phyloP scores from a whole-genome alignment of 92 coral and sea anemone species.

The Porites rus region DNA sequence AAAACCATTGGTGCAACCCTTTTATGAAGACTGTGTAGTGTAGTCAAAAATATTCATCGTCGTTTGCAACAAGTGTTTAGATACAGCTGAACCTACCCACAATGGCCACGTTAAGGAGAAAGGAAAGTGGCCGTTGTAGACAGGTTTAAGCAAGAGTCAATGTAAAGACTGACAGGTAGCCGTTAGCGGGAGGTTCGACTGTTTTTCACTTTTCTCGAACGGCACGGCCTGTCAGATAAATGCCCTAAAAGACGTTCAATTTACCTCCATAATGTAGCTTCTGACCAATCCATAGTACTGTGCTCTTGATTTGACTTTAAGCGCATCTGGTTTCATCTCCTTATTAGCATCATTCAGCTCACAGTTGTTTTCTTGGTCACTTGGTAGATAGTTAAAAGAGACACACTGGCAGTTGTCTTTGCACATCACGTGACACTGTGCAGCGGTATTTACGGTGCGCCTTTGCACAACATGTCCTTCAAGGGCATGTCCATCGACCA shows the following conservation, averaged over 20 bases:
- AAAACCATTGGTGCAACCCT: no score
- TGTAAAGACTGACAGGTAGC: no score
- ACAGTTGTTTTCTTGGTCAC: neutral
- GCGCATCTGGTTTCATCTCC: neutral
- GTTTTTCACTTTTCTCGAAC: neutral
- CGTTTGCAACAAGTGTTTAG: no score
- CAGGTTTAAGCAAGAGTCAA: no score
- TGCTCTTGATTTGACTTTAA: neutral
- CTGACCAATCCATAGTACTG: conserved; percentile 4
- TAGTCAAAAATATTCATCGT: no score
- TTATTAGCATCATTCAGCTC: neutral
- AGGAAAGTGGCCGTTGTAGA: no score
- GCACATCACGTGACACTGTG: conserved; percentile 21
- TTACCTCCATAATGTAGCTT: conserved; percentile 11
- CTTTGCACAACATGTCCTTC: neutral
- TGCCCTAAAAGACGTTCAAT: neutral
- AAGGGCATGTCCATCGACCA: neutral
- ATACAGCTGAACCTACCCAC: no score
- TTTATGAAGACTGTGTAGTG: no score
- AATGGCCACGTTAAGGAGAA: no score
- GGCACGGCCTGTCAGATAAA: neutral
- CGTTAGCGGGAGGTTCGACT: no score
- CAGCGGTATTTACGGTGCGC: neutral
- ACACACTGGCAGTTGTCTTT: neutral
- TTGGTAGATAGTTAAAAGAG: neutral